These are phyloP conservation scores for Eupithecia abbreviata DNA, from an alignment of 2,888 invertebrate species.

Conservation along the genomic window DNA sequence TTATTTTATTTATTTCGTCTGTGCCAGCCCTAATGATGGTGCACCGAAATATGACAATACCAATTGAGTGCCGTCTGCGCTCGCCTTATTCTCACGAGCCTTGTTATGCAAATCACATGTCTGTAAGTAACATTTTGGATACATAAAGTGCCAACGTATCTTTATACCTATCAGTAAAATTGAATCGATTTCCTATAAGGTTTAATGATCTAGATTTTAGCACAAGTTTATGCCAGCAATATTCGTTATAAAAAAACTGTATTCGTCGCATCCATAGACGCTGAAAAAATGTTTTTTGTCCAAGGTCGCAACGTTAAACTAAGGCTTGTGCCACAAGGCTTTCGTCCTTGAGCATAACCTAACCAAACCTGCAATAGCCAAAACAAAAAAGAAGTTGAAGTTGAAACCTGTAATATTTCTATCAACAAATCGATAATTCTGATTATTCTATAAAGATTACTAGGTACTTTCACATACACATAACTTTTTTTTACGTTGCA, in stretches of 20 bases:
- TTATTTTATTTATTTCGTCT: not conserved
- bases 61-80: constrained; percentile 41
- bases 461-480: not conserved
- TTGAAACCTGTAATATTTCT: too few relatives aligned
- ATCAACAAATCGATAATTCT: too few relatives aligned
- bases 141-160: constrained; percentile 8
- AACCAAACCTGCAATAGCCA: too few relatives aligned
- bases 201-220: constrained; percentile 3
- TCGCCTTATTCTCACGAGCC: constrained; percentile 34
- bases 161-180: not conserved
- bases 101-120: constrained; percentile 44
- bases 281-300: not conserved
- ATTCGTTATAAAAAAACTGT: not conserved
- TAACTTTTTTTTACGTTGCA: not conserved
- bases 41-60: constrained; percentile 47
- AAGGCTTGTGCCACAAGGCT: too few relatives aligned
- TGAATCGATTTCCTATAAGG: constrained; percentile 10
- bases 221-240: not conserved
- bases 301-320: not conserved
- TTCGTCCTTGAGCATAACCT: too few relatives aligned
- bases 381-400: too few relatives aligned
- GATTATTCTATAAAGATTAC: too few relatives aligned
- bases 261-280: not conserved
- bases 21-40: constrained; percentile 37
- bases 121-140: constrained; percentile 29